Percentiles rank a stretch among this genome's conserved stretches.
Evolutionary conservation across 2,888 invertebrate genomes (phyloP).

Genomic region (Erebia aethiops): DNA sequence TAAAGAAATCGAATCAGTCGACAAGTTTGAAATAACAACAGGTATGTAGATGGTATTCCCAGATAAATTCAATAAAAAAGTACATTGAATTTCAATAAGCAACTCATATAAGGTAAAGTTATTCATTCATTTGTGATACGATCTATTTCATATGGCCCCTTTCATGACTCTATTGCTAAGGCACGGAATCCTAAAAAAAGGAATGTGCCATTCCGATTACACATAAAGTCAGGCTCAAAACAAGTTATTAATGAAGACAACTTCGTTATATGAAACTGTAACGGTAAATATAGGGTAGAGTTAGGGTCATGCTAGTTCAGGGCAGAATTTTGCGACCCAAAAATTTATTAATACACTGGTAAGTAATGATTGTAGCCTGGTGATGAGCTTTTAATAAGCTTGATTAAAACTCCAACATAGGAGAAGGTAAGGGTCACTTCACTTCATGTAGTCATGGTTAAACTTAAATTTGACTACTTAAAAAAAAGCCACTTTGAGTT

Average conservation of each 20-base stretch:
- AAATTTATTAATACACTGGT: too few relatives aligned
- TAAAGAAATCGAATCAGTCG: not conserved
- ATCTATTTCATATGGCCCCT: not conserved
- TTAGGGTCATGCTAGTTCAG: not conserved
- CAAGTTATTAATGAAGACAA: constrained; percentile 8
- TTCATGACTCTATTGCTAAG: not conserved
- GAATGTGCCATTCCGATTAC: constrained; percentile 10
- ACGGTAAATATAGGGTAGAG: not conserved
- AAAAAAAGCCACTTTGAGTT: too few relatives aligned
- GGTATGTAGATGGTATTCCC: too few relatives aligned
- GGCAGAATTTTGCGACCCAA: not conserved
- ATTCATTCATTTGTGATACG: constrained; percentile 5
- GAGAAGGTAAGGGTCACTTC: too few relatives aligned
- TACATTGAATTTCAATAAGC: not conserved
- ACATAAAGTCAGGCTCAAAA: constrained; percentile 1
- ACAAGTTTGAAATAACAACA: not conserved
- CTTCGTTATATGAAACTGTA: constrained; percentile 1
- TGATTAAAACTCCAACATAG: too few relatives aligned
- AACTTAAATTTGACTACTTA: too few relatives aligned
- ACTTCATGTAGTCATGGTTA: too few relatives aligned
- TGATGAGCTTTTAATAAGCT: too few relatives aligned
- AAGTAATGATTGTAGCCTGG: too few relatives aligned
- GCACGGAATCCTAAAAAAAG: not conserved
- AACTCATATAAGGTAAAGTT: not conserved
- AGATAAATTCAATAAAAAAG: not conserved